Percentiles rank a stretch among this genome's conserved stretches.
phyloP scores from a whole-genome alignment of 1,140 invertebrate species.

The Spodoptera frugiperda region DNA sequence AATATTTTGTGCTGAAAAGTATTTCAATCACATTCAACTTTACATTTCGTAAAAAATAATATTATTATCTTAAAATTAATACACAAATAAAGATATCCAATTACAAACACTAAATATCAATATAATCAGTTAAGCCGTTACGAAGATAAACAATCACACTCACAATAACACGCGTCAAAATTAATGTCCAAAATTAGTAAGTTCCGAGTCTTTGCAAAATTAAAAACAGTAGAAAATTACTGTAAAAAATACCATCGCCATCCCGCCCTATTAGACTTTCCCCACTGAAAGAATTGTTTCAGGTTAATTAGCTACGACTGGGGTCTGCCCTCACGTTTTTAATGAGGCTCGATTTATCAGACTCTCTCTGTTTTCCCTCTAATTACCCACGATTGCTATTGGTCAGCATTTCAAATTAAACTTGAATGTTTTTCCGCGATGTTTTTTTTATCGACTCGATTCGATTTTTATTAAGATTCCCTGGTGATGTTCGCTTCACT shows the following conservation, averaged over 20 bases:
- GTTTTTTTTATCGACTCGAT: not conserved
- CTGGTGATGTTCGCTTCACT: too few species aligned
- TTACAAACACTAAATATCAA: too few species aligned
- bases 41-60: too few species aligned
- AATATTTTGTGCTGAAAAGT: too few species aligned
- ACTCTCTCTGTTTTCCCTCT: conserved; percentile 6
- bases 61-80: too few species aligned
- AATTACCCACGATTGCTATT: conserved; percentile 13
- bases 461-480: not conserved
- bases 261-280: not conserved
- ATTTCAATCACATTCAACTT: too few species aligned
- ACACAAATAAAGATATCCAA: too few species aligned
- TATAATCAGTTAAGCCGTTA: too few species aligned
- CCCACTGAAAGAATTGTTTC: conserved; percentile 12
- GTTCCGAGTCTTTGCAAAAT: not conserved
- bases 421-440: not conserved
- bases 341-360: conserved; percentile 19
- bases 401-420: conserved; percentile 1
- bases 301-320: conserved; percentile 10
- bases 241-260: not conserved
- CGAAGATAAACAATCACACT: too few species aligned
- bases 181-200: too few species aligned
- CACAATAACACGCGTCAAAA: too few species aligned
- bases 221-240: not conserved
- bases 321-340: conserved; percentile 5